Evolutionary conservation across 2,797 vertebrate species (phyloP), one percentile per base, ranked within the genome.

Genomic region (Malurus leucopterus): DNA sequence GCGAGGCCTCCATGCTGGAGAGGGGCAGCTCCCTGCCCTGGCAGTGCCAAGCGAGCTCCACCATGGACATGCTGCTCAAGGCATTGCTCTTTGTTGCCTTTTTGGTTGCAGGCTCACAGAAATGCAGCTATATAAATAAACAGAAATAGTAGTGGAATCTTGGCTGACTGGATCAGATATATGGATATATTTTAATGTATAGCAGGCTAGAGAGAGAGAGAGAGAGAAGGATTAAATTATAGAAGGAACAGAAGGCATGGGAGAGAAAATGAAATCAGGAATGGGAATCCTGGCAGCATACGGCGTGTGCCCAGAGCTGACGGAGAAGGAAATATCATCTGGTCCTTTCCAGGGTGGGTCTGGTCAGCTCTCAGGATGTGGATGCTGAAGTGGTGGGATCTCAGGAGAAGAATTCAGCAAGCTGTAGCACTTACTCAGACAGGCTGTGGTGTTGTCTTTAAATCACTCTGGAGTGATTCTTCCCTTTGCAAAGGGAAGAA

Each of bases 91-190:
- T 36, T 63, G 11, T 61, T 91, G 64, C 50, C 46, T 82, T 87
- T 91, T 86, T 73, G 34, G 30, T 90, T 7, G 4, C 26, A 75
- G 63, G 46, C 82, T 90, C 69, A 70, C 34, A 83, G 79, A 84
- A 92, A 64, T 44, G 57, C 24, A 68, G 46, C 32, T 68, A 76
- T 7, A 27, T 47, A 73, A 88, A 88, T 70, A 84, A 93, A 65
- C 9, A 83, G 47, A 67, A 84, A 32, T 0, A 61, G 49, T 55
- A 86, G 86, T 23, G 38, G 84, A 68, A 57, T 63, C 71, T 82
- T 84, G 86, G 68, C 68, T 70, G 49, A 22, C 57, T 81, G 27
- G 12, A 57, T 69, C 17, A 30, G 54, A 47, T 38, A 27, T 9
- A 21, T 20, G 1, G 46, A 4, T 65, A 6, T 32, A 13, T 41